Conservation (phyloP, 2,113 vertebrate genomes). For the Pheucticus melanocephalus region DNA sequence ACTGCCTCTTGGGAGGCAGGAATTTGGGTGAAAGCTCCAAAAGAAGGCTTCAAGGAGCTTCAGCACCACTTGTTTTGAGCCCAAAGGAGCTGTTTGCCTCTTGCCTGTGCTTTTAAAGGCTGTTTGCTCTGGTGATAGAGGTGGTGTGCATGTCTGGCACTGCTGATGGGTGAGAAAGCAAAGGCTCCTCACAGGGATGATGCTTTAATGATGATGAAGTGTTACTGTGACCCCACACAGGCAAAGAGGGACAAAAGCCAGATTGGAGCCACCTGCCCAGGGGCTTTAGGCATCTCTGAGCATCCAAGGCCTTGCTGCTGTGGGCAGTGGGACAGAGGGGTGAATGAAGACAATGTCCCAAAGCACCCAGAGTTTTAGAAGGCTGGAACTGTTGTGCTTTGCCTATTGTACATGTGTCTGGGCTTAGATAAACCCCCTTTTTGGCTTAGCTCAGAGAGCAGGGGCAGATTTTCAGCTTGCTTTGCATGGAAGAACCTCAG, state of each 20-base stretch:
- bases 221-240: not conserved
- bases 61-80: not conserved
- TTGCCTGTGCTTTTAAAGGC: not conserved
- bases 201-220: not conserved
- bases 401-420: not conserved
- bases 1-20: not conserved
- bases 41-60: not conserved
- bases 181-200: not conserved
- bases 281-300: not conserved
- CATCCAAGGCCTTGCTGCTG: not conserved
- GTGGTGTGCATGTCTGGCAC: not conserved
- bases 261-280: fast-evolving
- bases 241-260: not conserved
- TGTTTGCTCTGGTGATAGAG: not conserved
- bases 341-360: not conserved
- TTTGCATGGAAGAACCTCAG: not conserved
- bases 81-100: not conserved
- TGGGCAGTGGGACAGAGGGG: not conserved
- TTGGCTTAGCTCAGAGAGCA: not conserved
- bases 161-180: not conserved
- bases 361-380: not conserved
- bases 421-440: not conserved
- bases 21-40: not conserved
- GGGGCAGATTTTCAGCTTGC: not conserved
- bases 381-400: not conserved